Conservation (phyloP, 2,113 vertebrate genomes). For the Podarcis raffonei region DNA sequence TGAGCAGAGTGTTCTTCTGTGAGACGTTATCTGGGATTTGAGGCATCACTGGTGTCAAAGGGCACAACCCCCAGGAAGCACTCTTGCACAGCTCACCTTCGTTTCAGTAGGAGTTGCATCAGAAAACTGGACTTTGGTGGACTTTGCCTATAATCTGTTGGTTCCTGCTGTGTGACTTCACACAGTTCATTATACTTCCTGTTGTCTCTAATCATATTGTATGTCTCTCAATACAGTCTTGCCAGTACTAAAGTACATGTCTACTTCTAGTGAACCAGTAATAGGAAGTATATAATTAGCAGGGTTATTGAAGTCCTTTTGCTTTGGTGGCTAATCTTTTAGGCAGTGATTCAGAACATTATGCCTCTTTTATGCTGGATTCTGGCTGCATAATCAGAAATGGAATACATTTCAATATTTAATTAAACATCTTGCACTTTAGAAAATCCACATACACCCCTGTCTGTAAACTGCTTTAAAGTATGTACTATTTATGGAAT, state of each 20-base stretch:
- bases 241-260: slow-evolving; percentile 39
- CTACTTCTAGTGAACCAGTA: slow-evolving; percentile 48
- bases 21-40: neutral
- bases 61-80: no score
- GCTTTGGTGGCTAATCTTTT: slow-evolving; percentile 55
- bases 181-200: neutral
- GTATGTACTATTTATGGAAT: neutral
- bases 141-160: slow-evolving; percentile 7
- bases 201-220: slow-evolving; percentile 7
- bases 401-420: slow-evolving; percentile 5
- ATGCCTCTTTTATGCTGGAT: slow-evolving; percentile 45
- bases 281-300: slow-evolving; percentile 48
- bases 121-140: neutral
- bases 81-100: neutral
- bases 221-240: slow-evolving; percentile 31
- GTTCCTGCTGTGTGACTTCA: neutral
- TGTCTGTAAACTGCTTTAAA: neutral
- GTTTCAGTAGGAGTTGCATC: neutral
- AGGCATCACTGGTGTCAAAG: neutral
- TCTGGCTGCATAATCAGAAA: slow-evolving; percentile 39
- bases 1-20: slow-evolving; percentile 5
- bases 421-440: slow-evolving; percentile 32
- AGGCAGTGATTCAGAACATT: slow-evolving; percentile 56
- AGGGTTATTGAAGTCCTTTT: slow-evolving; percentile 38
- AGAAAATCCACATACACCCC: neutral